Conservation (phyloP, 2,888 invertebrate species). For the Mimas tiliae region DNA sequence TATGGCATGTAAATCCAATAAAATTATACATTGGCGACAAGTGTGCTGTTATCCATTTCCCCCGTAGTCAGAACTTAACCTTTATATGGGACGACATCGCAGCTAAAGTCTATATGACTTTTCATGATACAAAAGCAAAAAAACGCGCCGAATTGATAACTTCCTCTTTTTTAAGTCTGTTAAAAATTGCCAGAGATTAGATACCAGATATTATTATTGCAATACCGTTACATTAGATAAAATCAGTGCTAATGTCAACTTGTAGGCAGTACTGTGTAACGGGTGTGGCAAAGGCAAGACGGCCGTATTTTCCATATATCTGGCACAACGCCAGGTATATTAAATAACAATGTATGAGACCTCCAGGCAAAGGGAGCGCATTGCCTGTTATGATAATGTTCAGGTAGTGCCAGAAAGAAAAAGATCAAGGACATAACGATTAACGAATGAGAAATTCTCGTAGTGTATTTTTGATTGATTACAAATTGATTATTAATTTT, state of each 20-base stretch:
- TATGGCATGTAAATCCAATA: no score
- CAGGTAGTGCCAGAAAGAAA: conserved; percentile 11
- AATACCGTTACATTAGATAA: neutral
- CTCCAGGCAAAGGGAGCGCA: conserved; percentile 10
- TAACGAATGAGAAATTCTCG: no score
- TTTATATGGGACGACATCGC: no score
- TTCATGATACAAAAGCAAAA: no score
- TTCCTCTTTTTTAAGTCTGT: no score
- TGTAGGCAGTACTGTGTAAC: neutral
- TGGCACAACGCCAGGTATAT: conserved; percentile 2
- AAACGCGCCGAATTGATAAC: no score
- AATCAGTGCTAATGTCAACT: conserved; percentile 13
- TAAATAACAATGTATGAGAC: neutral
- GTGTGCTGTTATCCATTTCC: no score
- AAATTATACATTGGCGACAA: no score
- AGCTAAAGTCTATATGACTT: no score
- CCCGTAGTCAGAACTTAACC: no score
- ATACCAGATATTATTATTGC: neutral
- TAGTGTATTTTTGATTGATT: no score
- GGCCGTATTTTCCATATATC: conserved; percentile 4
- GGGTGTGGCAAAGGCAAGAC: neutral
- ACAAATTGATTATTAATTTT: no score
- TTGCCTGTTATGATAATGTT: conserved; percentile 13
- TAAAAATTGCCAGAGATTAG: neutral
- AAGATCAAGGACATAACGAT: neutral